phyloP scores from a whole-genome alignment of 2,888 invertebrate genomes.

The Conchocele bisecta region DNA sequence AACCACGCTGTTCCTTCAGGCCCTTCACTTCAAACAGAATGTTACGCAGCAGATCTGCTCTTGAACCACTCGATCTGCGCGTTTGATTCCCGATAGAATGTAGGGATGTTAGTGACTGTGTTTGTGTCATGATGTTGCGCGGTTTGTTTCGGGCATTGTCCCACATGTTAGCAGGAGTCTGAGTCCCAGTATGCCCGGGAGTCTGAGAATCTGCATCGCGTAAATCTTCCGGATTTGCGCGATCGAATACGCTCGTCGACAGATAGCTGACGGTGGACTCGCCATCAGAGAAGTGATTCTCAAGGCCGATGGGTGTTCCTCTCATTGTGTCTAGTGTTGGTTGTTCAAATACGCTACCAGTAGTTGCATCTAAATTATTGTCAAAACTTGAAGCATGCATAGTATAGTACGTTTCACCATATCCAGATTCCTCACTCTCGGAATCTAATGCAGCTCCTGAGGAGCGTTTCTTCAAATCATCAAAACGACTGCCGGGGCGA shows the following conservation, averaged over 20 bases:
- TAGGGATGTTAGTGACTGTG: constrained; percentile 69
- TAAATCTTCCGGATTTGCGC: constrained; percentile 71
- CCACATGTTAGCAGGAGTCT: constrained; percentile 68
- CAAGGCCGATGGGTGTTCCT: constrained; percentile 67
- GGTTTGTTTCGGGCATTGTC: constrained; percentile 48
- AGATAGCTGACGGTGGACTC: constrained; percentile 72
- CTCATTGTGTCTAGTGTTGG: constrained; percentile 62
- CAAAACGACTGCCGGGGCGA: constrained; percentile 49
- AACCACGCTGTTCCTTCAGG: constrained; percentile 72
- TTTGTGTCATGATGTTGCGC: constrained; percentile 67
- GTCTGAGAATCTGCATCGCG: constrained; percentile 73
- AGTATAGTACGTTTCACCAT: constrained; percentile 78
- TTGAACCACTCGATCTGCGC: constrained; percentile 65
- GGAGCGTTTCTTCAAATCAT: constrained; percentile 63
- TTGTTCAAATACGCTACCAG: constrained; percentile 70
- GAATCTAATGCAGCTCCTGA: constrained; percentile 71
- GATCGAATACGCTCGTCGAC: constrained; percentile 66
- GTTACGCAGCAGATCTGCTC: constrained; percentile 68
- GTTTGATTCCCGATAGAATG: constrained; percentile 75
- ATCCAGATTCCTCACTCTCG: constrained; percentile 78
- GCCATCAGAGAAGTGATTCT: constrained; percentile 70
- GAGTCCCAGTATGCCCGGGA: constrained; percentile 73
- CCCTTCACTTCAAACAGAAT: constrained; percentile 76
- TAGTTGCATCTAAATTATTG: constrained; percentile 70
- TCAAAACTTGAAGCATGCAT: constrained; percentile 79